Evolutionary conservation across 2,113 vertebrate species (phyloP).

Genomic region (Trematomus loennbergii): DNA sequence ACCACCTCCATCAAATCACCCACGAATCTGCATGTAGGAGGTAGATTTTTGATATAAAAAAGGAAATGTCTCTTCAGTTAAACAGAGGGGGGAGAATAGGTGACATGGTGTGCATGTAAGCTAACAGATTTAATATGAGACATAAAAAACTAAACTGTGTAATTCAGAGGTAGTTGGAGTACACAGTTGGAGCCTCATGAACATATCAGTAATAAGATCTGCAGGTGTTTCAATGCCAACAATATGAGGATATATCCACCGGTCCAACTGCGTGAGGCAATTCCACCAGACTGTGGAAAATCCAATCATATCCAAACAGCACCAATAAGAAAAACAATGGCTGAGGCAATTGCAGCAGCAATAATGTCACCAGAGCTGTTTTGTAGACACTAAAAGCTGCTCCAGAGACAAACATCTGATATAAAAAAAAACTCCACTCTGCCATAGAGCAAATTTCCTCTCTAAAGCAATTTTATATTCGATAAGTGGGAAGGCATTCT

Average conservation of each 20-base stretch:
- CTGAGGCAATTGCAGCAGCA: slow-evolving; percentile 72
- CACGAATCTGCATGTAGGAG: slow-evolving; percentile 44
- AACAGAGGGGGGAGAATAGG: background rate
- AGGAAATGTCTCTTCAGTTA: background rate
- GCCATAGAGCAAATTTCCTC: slow-evolving; percentile 82
- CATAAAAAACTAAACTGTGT: slow-evolving; percentile 25
- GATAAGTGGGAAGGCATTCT: slow-evolving; percentile 85
- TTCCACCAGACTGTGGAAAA: slow-evolving; percentile 72
- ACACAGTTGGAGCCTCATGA: slow-evolving; percentile 38
- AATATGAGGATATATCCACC: slow-evolving; percentile 58
- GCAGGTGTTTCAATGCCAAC: slow-evolving; percentile 65
- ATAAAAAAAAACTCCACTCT: slow-evolving; percentile 80
- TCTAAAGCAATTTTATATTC: slow-evolving; percentile 85
- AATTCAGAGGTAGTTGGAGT: slow-evolving; percentile 39
- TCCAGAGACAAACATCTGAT: slow-evolving; percentile 83
- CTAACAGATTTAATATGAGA: slow-evolving; percentile 20
- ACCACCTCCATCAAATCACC: slow-evolving; percentile 72
- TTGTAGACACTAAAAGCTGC: slow-evolving; percentile 80
- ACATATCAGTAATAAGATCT: slow-evolving; percentile 69
- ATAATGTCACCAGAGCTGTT: slow-evolving; percentile 78
- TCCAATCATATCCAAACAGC: slow-evolving; percentile 80
- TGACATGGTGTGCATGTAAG: background rate
- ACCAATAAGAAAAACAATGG: slow-evolving; percentile 79
- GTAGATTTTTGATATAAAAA: slow-evolving; percentile 34
- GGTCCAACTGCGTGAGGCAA: slow-evolving; percentile 62